These are phyloP conservation scores for Tetramorium parvispinum DNA, from an alignment of 1,140 invertebrate genomes.

Conservation along the genomic window DNA sequence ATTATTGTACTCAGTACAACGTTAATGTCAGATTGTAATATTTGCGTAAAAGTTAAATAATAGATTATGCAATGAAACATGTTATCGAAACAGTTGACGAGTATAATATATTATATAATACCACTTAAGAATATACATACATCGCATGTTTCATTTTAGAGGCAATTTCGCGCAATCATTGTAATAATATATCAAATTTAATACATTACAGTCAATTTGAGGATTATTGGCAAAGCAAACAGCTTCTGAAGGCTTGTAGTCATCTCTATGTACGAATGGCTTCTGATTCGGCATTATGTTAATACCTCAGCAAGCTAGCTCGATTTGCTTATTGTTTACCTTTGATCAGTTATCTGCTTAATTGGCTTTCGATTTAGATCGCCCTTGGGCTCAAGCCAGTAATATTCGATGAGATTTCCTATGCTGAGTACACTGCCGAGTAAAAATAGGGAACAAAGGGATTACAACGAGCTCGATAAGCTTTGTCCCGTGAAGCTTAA, in stretches of 20 bases:
- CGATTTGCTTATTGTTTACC: constrained; percentile 69
- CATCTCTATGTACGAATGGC: neutral
- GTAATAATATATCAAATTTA: neutral
- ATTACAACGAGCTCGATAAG: constrained; percentile 4
- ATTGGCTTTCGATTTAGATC: constrained; percentile 67
- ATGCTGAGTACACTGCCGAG: neutral
- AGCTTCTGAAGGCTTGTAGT: neutral
- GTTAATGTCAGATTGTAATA: neutral
- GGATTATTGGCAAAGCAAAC: neutral
- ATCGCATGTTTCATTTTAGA: neutral
- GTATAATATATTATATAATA: neutral
- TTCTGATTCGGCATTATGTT: constrained; percentile 59
- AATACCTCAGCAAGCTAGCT: constrained; percentile 46
- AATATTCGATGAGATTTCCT: constrained; percentile 65
- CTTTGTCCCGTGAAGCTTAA: constrained; percentile 17
- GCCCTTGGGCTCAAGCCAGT: constrained; percentile 44
- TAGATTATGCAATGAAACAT: neutral
- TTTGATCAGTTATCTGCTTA: constrained; percentile 71
- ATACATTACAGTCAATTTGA: constrained; percentile 11
- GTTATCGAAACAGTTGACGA: neutral
- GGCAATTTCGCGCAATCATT: neutral
- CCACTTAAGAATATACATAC: neutral
- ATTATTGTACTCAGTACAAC: neutral
- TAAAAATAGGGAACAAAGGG: constrained; percentile 36
- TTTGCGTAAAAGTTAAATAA: neutral